Conservation (phyloP, 1,140 invertebrate species). For the Drosophila kohkoa region DNA sequence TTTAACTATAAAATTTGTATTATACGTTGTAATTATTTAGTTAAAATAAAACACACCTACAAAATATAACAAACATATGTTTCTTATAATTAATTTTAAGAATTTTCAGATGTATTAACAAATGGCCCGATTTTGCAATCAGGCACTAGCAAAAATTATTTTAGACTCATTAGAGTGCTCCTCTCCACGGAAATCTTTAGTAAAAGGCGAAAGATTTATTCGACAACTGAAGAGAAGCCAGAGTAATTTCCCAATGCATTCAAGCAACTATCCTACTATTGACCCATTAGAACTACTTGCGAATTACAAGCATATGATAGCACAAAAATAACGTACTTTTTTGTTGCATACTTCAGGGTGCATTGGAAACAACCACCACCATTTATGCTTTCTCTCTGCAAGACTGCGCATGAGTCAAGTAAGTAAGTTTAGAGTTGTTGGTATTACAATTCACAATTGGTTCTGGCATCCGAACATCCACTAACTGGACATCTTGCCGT, state of each 20-base stretch:
- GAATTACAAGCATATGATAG: constrained; percentile 42
- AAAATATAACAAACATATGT: constrained; percentile 16
- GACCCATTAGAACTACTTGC: constrained; percentile 38
- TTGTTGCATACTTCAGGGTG: constrained; percentile 43
- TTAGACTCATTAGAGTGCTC: constrained; percentile 72
- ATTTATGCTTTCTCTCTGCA: neutral
- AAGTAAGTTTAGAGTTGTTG: neutral
- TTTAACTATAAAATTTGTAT: constrained; percentile 77
- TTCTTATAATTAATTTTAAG: neutral
- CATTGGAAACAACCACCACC: constrained; percentile 20
- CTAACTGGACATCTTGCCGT: neutral
- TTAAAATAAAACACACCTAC: constrained; percentile 62
- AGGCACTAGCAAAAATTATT: constrained; percentile 81
- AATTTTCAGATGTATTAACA: constrained; percentile 37
- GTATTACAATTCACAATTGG: constrained; percentile 14
- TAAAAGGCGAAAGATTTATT: constrained; percentile 86
- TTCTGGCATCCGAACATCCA: neutral
- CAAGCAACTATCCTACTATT: neutral
- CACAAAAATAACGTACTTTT: neutral
- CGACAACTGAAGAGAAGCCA: constrained; percentile 71
- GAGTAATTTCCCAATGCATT: constrained; percentile 2
- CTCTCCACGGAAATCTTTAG: constrained; percentile 85
- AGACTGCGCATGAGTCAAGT: constrained; percentile 31
- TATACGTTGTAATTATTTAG: constrained; percentile 81
- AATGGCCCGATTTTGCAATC: constrained; percentile 73